Evolutionary conservation across 30 jellyfish, hydroid and myxozoan species (phyloP).

Genomic region (Calvadosia cruxmelitensis): DNA sequence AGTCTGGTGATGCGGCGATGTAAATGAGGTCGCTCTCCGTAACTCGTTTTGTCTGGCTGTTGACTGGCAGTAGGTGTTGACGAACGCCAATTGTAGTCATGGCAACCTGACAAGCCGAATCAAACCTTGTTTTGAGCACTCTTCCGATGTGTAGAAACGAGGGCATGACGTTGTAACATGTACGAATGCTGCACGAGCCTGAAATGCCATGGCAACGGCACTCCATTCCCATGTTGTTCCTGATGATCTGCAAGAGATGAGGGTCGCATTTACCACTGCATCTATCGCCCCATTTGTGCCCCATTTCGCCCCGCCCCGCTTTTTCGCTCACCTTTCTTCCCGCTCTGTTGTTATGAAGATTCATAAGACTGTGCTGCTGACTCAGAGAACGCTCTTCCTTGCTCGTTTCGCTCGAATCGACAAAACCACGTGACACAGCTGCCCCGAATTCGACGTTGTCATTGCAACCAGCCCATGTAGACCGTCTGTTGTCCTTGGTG

Average conservation of each 20-base stretch:
- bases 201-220: conserved; percentile 77
- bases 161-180: conserved; percentile 62
- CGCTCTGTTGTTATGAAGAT: neutral
- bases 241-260: conserved; percentile 26
- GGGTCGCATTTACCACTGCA: too few species aligned
- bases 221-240: conserved; percentile 36
- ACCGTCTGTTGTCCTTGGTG: neutral
- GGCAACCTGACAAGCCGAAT: conserved; percentile 42
- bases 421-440: neutral
- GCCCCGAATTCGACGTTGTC: neutral
- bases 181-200: conserved; percentile 56
- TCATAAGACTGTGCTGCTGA: neutral
- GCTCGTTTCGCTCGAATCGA: neutral
- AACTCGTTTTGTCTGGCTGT: conserved; percentile 34
- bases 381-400: neutral
- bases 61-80: conserved; percentile 33
- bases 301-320: too few species aligned
- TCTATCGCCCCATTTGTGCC: too few species aligned
- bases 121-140: conserved; percentile 52
- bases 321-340: too few species aligned
- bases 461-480: neutral
- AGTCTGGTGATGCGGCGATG: conserved; percentile 43
- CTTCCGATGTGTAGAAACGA: conserved; percentile 52
- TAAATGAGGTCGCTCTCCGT: conserved; percentile 54
- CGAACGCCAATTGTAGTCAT: conserved; percentile 49